phyloP scores from a whole-genome alignment of 2,113 vertebrate species.

The Microtus oregoni region DNA sequence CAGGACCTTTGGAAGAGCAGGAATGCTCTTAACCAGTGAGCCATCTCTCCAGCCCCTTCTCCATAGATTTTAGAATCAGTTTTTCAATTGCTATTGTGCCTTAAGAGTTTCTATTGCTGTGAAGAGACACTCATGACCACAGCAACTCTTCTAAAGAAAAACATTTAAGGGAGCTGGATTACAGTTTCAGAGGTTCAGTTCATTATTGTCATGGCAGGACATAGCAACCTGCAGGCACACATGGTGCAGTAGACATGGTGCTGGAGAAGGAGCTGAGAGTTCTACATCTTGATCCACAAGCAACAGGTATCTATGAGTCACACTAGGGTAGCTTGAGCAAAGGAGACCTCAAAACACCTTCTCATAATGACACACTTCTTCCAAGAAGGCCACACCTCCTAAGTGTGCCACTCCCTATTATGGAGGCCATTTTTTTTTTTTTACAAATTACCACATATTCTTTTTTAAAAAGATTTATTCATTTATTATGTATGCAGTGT shows the following conservation, averaged over 20 bases:
- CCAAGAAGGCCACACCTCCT: neutral
- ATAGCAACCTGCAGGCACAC: too few relatives aligned
- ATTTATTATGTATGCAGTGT: too few relatives aligned
- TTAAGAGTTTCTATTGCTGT: neutral
- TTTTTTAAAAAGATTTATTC: neutral
- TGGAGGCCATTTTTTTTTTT: neutral
- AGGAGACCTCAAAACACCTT: neutral
- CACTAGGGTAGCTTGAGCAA: neutral
- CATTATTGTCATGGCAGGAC: neutral
- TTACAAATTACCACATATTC: neutral
- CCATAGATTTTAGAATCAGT: neutral
- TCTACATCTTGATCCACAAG: neutral
- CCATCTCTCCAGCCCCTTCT: neutral
- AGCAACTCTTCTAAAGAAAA: neutral
- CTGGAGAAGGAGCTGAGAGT: neutral
- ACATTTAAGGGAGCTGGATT: neutral
- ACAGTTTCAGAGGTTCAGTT: neutral
- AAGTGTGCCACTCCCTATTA: neutral
- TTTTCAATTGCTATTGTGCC: neutral
- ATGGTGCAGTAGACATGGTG: neutral
- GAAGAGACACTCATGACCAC: neutral
- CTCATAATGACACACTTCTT: neutral
- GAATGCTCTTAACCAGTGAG: too few relatives aligned
- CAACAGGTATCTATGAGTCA: neutral
- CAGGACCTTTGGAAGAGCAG: too few relatives aligned